Evolutionary conservation across 2,888 invertebrate genomes (phyloP).

Genomic region (Myopa tessellatipennis): DNA sequence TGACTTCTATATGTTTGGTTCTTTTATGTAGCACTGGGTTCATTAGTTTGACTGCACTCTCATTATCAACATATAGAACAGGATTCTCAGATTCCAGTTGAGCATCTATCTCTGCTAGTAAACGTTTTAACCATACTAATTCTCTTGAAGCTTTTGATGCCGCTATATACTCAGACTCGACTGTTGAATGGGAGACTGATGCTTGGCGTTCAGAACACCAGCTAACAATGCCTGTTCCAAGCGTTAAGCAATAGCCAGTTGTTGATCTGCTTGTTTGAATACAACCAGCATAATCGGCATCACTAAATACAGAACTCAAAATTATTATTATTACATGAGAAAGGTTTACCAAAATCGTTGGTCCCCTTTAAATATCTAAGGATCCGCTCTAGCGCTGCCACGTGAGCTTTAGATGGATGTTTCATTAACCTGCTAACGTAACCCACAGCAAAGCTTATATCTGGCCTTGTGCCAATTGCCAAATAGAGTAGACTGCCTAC

Average conservation of each 20-base stretch:
- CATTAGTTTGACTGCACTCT: background rate
- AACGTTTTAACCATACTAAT: background rate
- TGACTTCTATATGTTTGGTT: no score
- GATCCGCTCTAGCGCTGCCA: background rate
- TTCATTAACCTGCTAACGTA: background rate
- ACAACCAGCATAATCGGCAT: constrained; percentile 14
- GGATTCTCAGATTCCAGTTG: background rate
- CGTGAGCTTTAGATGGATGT: constrained; percentile 15
- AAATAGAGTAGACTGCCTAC: constrained; percentile 33
- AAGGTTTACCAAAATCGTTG: background rate
- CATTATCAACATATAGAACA: background rate
- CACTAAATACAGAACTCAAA: background rate
- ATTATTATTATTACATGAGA: background rate
- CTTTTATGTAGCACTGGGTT: background rate
- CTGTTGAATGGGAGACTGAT: background rate
- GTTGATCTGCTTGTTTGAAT: background rate
- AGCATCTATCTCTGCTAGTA: background rate
- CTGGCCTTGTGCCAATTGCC: constrained; percentile 15
- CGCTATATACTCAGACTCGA: background rate
- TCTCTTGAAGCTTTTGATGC: background rate
- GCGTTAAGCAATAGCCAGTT: constrained; percentile 8
- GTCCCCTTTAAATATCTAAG: constrained; percentile 10
- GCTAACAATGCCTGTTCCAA: constrained; percentile 6
- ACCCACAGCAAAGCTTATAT: constrained; percentile 13
- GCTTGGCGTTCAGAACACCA: constrained; percentile 6